Evolutionary conservation across 1,140 invertebrate species (phyloP), one percentile per base, ranked within the genome.

Genomic region (Drusus annulatus): DNA sequence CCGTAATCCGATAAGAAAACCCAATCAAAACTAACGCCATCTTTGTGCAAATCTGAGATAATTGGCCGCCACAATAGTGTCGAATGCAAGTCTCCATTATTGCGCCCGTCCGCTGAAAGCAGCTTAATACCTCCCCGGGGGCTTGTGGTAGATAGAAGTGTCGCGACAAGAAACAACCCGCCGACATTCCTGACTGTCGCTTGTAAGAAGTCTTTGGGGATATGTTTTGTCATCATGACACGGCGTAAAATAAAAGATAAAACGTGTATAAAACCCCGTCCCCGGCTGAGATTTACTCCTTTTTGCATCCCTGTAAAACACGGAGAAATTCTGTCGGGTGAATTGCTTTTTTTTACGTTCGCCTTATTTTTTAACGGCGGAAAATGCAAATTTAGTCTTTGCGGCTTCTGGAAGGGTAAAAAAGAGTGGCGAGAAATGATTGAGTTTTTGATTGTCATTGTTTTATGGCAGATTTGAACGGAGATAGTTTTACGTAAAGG

Each of bases 231-330:
- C 56, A 23, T 60, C 10, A 60, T 21, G 56, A 60, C 56, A 60
- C 56, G 56, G 17, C 56, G 17, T 60, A 60, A 60, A 60, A 60
- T 60, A 60, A 60, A 60, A 60, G 56, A 60, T 60, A 60, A 60
- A 45, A 45, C 36, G 36, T 45, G 36, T 45, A 45, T 45, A 45
- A 45, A 60, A 60, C 15, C 56, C n/a, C 5, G 21, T 60, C 23
- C 3, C 16, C 7, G 19, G 56, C 19, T 17, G 19, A 23, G 56
- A 60, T 60, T 17, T 23, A 23, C 17, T 19, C 8, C 13, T 21
- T 60, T 60, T 60, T 60, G 56, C 56, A 60, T 23, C 56, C 56
- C 6, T 60, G 17, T 45, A 45, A 45, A 45, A 21, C 56, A 60
- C 17, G 17, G 6, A 19, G 17, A 13, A 10, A 45, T 45, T 45